A percentile compares a stretch with the other conserved stretches of the same genome.
Evolutionary conservation across 2,113 vertebrate species (phyloP).

Genomic region (Stomatorhinus ivindoensis): DNA sequence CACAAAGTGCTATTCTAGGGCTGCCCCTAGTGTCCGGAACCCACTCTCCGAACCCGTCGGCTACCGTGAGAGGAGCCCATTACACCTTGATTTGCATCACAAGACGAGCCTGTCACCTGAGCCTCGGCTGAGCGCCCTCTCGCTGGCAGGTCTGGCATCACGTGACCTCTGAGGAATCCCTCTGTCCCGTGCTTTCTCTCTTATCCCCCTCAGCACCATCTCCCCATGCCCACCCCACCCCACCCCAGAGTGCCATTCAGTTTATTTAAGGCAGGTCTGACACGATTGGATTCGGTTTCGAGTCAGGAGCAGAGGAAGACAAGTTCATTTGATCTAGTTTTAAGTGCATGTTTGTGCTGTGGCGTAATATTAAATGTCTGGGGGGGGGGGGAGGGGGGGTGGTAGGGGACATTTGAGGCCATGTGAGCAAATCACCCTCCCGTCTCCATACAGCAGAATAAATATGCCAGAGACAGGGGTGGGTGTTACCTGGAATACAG

Average conservation of each 20-base stretch:
- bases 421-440: not conserved
- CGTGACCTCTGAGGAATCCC: not conserved
- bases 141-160: not conserved
- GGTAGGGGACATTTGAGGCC: not conserved
- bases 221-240: not conserved
- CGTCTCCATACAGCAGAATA: not conserved
- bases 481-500: not conserved
- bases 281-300: not conserved
- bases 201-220: not conserved
- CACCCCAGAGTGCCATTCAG: not conserved
- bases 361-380: not conserved
- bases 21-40: not conserved
- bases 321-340: not conserved
- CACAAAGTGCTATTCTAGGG: not conserved
- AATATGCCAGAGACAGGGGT: not conserved
- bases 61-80: not conserved
- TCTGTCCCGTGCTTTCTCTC: not conserved
- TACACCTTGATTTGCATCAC: not conserved
- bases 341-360: not conserved
- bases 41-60: not conserved
- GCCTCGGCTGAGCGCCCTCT: not conserved
- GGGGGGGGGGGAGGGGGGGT: not conserved
- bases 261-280: not conserved
- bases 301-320: not conserved
- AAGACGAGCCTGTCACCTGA: constrained; percentile 21